These are phyloP conservation scores for Philypnodon macrostomus DNA, from an alignment of 2,797 vertebrate genomes.

Conservation along the genomic window DNA sequence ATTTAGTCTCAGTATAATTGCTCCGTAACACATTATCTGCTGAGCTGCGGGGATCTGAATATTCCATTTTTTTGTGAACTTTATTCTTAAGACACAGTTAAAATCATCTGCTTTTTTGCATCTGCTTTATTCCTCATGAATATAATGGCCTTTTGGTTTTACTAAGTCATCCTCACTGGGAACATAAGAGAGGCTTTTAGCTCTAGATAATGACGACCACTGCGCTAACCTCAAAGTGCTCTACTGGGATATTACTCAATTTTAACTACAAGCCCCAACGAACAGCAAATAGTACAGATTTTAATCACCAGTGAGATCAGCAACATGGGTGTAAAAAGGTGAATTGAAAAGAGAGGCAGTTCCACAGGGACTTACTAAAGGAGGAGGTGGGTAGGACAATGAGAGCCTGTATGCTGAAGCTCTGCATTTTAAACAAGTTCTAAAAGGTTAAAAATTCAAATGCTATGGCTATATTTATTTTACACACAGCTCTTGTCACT, in stretches of 20 bases:
- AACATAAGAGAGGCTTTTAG: conserved; percentile 66
- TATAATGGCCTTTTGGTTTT: conserved; percentile 47
- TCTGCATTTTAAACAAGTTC: conserved; percentile 50
- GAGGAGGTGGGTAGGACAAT: conserved; percentile 30
- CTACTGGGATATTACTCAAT: conserved; percentile 32
- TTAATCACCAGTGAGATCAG: conserved; percentile 23
- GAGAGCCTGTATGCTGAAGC: conserved; percentile 44
- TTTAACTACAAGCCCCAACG: conserved; percentile 39
- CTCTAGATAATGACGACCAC: conserved; percentile 56
- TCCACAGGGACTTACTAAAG: conserved; percentile 23
- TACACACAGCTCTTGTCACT: conserved; percentile 8
- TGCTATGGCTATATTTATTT: conserved; percentile 18
- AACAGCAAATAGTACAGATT: conserved; percentile 49
- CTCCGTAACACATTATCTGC: conserved; percentile 6
- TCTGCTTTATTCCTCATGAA: conserved; percentile 56
- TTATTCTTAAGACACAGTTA: conserved; percentile 29
- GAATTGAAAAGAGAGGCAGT: conserved; percentile 36
- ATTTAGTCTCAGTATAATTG: conserved; percentile 4
- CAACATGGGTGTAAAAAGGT: conserved; percentile 26
- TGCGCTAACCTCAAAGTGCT: conserved; percentile 37
- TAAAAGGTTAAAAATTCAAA: conserved; percentile 45
- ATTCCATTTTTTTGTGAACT: conserved; percentile 20
- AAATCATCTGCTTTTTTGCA: conserved; percentile 33
- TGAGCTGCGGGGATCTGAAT: conserved; percentile 9
- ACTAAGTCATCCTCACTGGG: conserved; percentile 47